These are phyloP conservation scores for Battus philenor DNA, from an alignment of 1,140 invertebrate species.

Conservation along the genomic window DNA sequence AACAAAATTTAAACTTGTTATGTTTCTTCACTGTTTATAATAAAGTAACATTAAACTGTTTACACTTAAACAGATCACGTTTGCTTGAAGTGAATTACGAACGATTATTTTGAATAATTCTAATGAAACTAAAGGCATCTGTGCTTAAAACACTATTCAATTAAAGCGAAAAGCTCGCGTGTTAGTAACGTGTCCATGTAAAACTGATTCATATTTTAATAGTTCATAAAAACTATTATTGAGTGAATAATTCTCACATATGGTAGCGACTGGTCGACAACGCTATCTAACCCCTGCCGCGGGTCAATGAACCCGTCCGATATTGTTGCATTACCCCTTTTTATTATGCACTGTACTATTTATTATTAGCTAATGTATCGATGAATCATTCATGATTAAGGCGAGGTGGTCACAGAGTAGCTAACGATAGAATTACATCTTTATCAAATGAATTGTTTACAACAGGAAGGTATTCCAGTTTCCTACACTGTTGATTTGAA, in stretches of 20 bases:
- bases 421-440: too few relatives aligned
- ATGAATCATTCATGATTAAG: slow-evolving; percentile 41
- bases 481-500: too few relatives aligned
- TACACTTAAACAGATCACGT: too few relatives aligned
- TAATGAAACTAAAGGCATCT: too few relatives aligned
- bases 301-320: slow-evolving; percentile 27
- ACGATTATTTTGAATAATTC: too few relatives aligned
- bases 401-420: slow-evolving; percentile 10
- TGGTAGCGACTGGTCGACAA: slow-evolving; percentile 4
- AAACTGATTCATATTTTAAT: slow-evolving; percentile 8
- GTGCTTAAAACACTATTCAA: slow-evolving; percentile 1
- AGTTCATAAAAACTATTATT: slow-evolving; percentile 11
- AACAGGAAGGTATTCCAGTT: too few relatives aligned
- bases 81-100: too few relatives aligned
- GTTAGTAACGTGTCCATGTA: not conserved
- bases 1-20: too few relatives aligned
- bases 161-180: not conserved
- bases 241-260: slow-evolving; percentile 8
- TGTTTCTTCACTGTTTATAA: too few relatives aligned
- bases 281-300: slow-evolving; percentile 31
- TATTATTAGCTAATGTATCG: slow-evolving; percentile 32
- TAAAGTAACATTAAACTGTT: too few relatives aligned
- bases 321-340: slow-evolving; percentile 18
- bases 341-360: slow-evolving; percentile 19
- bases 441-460: too few relatives aligned